Base-by-base conservation (phyloP, 2,888 invertebrate species). In the Arrhopalites spinosus region DNA sequence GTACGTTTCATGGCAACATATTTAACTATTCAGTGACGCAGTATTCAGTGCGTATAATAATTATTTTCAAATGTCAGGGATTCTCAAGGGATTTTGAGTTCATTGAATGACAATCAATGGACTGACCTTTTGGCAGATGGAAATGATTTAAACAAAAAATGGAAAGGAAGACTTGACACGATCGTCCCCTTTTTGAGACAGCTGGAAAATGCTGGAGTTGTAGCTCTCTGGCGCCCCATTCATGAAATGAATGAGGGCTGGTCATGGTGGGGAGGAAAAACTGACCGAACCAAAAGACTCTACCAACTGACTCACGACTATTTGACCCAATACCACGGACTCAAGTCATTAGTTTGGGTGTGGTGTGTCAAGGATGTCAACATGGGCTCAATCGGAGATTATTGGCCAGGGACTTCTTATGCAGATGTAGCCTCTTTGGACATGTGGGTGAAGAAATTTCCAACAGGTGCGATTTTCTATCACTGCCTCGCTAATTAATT, bases 161-260 rank as follows among this genome's bases (percentile, higher is more conserved):
- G 79, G 79, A 80, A 80, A 36, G 69, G 70, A 1, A 61, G 79
- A 27, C 53, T 80, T 17, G 80, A 80, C 76, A 78, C 78, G 2
- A 76, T 80, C 30, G 73, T 79, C 8, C 80, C 80, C 8, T 79
- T 20, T 67, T 64, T 80, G 71, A 74, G 76, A 27, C 79, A 79
- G 36, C 63, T 80, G 59, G 74, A 78, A 13, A 69, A 70, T 50
- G 78, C 77, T 3, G 80, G 79, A 2, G 80, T 80, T 0, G 77
- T 80, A 3, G 74, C 76, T 0, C 74, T 80, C 45, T 78, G 73
- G 75, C 63, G 79, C 2, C 79, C 79, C 0, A 72, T 80, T 43
- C 80, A 80, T 59, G 79, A 79, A 73, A 80, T 80, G 66, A 80
- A 80, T 66, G 80, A 79, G 69, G 80, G 77, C 15, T 79, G 79